Evolutionary conservation across 2,888 invertebrate species (phyloP).

Genomic region (Tyria jacobaeae): DNA sequence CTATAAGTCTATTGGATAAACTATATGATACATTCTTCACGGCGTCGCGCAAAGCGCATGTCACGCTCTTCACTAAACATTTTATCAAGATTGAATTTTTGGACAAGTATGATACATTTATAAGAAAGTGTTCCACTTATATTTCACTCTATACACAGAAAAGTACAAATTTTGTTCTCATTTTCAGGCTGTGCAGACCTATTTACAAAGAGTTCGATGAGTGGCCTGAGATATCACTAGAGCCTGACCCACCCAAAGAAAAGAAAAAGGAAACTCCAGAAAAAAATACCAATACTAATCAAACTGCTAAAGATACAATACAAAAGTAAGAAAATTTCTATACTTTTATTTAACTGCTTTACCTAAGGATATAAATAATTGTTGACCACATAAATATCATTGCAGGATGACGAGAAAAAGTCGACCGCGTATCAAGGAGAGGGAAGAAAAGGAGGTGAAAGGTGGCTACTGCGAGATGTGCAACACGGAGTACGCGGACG

Average conservation of each 20-base stretch:
- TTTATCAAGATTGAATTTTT: slow-evolving; percentile 91
- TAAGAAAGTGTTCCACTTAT: slow-evolving; percentile 42
- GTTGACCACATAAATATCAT: slow-evolving; percentile 30
- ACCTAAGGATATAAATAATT: not conserved
- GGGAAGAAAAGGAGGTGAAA: slow-evolving; percentile 73
- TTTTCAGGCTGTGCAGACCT: slow-evolving; percentile 86
- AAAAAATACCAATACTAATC: slow-evolving; percentile 55
- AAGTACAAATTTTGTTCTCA: slow-evolving; percentile 23
- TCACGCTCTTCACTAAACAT: slow-evolving; percentile 88
- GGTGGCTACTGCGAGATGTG: slow-evolving; percentile 94
- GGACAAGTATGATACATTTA: slow-evolving; percentile 85
- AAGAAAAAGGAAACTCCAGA: slow-evolving; percentile 68
- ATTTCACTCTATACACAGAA: slow-evolving; percentile 37
- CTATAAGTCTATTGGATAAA: slow-evolving; percentile 89
- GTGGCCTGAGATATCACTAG: slow-evolving; percentile 87
- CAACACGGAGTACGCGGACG: slow-evolving; percentile 90
- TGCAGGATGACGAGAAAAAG: slow-evolving; percentile 86
- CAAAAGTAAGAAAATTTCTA: slow-evolving; percentile 67
- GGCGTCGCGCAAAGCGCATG: slow-evolving; percentile 85
- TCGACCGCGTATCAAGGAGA: slow-evolving; percentile 78
- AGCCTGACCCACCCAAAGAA: slow-evolving; percentile 74
- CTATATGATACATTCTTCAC: slow-evolving; percentile 86
- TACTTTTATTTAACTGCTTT: not conserved
- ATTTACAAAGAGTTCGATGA: slow-evolving; percentile 88
- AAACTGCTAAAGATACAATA: slow-evolving; percentile 51